Base-by-base conservation (phyloP, 2,888 invertebrate genomes). In the Corbicula japonica region DNA sequence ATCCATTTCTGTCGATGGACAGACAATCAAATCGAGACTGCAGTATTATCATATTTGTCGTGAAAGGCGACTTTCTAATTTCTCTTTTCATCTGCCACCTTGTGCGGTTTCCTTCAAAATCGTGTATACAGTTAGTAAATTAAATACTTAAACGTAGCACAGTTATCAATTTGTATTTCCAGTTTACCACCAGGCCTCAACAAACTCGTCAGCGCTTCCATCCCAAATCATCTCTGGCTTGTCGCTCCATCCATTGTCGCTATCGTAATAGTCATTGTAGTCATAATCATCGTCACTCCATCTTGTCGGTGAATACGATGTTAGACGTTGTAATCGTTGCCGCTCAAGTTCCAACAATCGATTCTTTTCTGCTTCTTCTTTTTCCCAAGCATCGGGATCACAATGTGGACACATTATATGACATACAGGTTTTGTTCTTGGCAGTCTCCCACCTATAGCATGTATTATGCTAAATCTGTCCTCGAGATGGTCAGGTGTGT, bases 141-240 rank as follows among this genome's bases (percentile, higher is more conserved):
- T n/a, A n/a, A n/a, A n/a, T n/a, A n/a, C n/a, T n/a, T n/a, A n/a
- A n/a, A n/a, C n/a, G n/a, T n/a, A n/a, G n/a, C n/a, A n/a, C n/a
- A n/a, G n/a, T n/a, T n/a, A n/a, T n/a, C n/a, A n/a, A n/a, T n/a
- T n/a, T n/a, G n/a, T n/a, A n/a, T n/a, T n/a, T n/a, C n/a, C n/a
- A n/a, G n/a, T n/a, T n/a, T 50, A 50, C 50, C 50, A 50, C 50
- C 50, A 50, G 3, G 50, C 30, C 23, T 30, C 30, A 54, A 54
- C 54, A 30, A 54, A 54, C 54, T 54, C 54, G 15, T 54, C 54
- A 1, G 54, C 54, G 32, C 54, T 54, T 28, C 30, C 54, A n/a
- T n/a, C n/a, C n/a, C n/a, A n/a, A n/a, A n/a, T n/a, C n/a, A 23
- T 23, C 46, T 5, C 28, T 10, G 26, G 28, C 10, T 50, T 32